Percentiles rank a stretch among this genome's conserved stretches.
These are phyloP conservation scores for Drosophila sturtevanti DNA, from an alignment of 1,140 invertebrate genomes.

Conservation along the genomic window DNA sequence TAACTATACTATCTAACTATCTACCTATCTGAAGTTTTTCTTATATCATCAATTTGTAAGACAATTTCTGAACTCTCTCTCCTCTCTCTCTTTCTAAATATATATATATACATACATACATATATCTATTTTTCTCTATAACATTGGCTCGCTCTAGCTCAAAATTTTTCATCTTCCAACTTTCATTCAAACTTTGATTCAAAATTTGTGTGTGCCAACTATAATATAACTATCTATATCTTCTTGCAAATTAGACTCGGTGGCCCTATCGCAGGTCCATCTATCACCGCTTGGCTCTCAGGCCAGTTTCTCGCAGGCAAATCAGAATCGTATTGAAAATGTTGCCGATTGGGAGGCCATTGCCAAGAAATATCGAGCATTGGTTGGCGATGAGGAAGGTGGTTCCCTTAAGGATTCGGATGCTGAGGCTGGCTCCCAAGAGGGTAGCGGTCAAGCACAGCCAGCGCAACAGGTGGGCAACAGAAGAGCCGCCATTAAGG, in stretches of 20 bases:
- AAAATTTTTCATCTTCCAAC: constrained; percentile 58
- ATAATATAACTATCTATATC: constrained; percentile 23
- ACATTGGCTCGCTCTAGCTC: constrained; percentile 76
- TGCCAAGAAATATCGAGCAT: constrained; percentile 92
- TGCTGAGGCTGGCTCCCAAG: constrained; percentile 74
- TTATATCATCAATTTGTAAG: constrained; percentile 1
- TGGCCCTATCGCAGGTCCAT: constrained; percentile 89
- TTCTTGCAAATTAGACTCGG: constrained; percentile 85
- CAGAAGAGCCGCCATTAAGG: constrained; percentile 50
- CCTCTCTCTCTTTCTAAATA: constrained; percentile 25
- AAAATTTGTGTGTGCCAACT: not conserved
- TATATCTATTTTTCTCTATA: constrained; percentile 26
- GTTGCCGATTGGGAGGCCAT: constrained; percentile 96
- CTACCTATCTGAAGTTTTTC: constrained; percentile 14
- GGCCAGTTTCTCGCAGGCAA: constrained; percentile 88
- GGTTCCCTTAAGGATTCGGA: constrained; percentile 80
- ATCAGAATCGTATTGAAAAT: constrained; percentile 90
- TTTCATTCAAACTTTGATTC: constrained; percentile 1
- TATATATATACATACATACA: constrained; percentile 9
- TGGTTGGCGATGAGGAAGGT: constrained; percentile 83
- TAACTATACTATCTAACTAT: not conserved
- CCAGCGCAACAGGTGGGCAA: constrained; percentile 78
- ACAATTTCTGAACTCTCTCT: constrained; percentile 25
- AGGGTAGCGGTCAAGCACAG: constrained; percentile 61
- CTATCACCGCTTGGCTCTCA: constrained; percentile 92